Evolutionary conservation across 1,140 invertebrate species (phyloP).

Genomic region (Hyles euphorbiae): DNA sequence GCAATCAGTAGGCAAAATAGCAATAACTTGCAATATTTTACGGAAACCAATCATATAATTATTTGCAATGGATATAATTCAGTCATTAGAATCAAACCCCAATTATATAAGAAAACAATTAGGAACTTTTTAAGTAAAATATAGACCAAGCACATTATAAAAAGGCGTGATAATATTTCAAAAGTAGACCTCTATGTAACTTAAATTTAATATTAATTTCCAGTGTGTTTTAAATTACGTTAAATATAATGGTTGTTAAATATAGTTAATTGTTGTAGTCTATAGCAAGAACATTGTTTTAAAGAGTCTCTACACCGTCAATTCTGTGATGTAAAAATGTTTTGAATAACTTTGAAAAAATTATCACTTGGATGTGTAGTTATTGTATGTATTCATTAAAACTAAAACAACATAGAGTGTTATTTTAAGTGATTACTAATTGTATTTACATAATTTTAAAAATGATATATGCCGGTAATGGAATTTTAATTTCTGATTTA

Average conservation of each 20-base stretch:
- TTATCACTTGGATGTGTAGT: slow-evolving; percentile 48
- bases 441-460: neutral
- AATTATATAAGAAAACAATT: too few relatives aligned
- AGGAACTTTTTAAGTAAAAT: too few relatives aligned
- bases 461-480: neutral
- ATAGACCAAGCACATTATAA: too few relatives aligned
- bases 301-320: slow-evolving; percentile 70
- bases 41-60: too few relatives aligned
- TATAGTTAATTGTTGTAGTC: slow-evolving; percentile 48
- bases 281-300: slow-evolving; percentile 53
- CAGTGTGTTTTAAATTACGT: neutral
- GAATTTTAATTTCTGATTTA: too few relatives aligned
- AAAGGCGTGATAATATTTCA: too few relatives aligned
- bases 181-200: neutral
- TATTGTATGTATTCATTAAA: slow-evolving; percentile 28
- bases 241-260: neutral
- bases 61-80: too few relatives aligned
- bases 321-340: slow-evolving; percentile 66
- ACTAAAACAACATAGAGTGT: neutral
- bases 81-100: too few relatives aligned
- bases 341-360: slow-evolving; percentile 45
- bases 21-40: too few relatives aligned
- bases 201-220: neutral
- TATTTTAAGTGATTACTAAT: neutral
- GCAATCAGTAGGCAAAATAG: too few relatives aligned